Conservation (phyloP, 2,888 invertebrate species). For the Tuta absoluta region DNA sequence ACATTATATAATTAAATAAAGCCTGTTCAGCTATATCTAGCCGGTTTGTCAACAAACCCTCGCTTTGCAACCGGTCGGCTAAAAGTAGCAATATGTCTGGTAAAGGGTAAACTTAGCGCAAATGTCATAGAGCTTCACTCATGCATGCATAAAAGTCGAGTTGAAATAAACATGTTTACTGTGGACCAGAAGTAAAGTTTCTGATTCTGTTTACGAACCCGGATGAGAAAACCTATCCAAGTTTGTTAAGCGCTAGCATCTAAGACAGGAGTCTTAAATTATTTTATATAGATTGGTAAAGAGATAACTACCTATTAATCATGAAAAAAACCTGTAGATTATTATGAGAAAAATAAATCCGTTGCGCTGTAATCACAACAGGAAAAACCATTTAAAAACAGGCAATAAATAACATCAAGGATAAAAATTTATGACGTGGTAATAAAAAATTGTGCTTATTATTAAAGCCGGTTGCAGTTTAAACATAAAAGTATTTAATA, state of each 20-base stretch:
- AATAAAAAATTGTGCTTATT: not conserved
- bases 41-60: constrained; percentile 67
- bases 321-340: too few relatives aligned
- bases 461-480: not conserved
- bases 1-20: constrained; percentile 20
- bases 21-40: constrained; percentile 32
- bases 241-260: not conserved
- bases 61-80: constrained; percentile 72
- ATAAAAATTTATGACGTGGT: not conserved
- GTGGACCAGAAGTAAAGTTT: not conserved
- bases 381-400: not conserved
- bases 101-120: constrained; percentile 19
- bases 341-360: too few relatives aligned
- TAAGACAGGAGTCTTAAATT: too few relatives aligned
- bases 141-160: not conserved
- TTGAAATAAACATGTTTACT: not conserved
- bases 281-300: too few relatives aligned
- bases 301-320: too few relatives aligned
- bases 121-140: constrained; percentile 15
- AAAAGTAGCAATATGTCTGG: constrained; percentile 37
- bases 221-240: not conserved
- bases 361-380: not conserved
- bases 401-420: not conserved
- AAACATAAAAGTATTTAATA: constrained; percentile 1
- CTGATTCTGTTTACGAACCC: not conserved